Evolutionary conservation across 2,113 vertebrate species (phyloP), one percentile per base, ranked within the genome.

Genomic region (Burhinus oedicnemus): DNA sequence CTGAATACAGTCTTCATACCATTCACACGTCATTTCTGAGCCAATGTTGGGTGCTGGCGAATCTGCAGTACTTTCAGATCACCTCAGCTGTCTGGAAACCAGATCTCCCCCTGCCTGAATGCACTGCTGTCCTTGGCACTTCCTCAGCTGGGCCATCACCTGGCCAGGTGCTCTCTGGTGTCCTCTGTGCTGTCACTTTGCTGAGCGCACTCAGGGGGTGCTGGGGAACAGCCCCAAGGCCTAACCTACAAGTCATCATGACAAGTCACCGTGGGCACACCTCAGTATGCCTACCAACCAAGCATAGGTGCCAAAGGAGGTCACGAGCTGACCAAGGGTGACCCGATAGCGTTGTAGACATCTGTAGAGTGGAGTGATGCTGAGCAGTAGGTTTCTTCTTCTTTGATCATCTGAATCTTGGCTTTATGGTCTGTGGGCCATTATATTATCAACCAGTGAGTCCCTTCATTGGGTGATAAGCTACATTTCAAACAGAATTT

Each of bases 251-350:
- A 36, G 21, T 27, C 15, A 44, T 13, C 40, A 2, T 2, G 12
- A 4, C 4, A 5, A 15, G 8, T 32, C 21, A 36, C 14, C 0
- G 0, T 16, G 13, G 40, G 32, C 11, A 23, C 13, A 22, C 15
- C 19, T 64, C 26, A 44, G 20, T 20, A 9, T 18, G 4, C 29
- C 70, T 61, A 51, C 19, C 66, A 36, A 7, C 2, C 3, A 51
- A 42, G 3, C 29, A 26, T 1, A 52, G 14, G 2, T 9, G 34
- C 12, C 60, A 47, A 38, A 16, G 47, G 29, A 60, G 29, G 15
- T 14, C 1, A 1, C 0, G 5, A 52, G 44, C 44, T 57, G 26
- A 30, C 17, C 42, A 22, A 42, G 14, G 34, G 16, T 6, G 4
- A 40, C 36, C 9, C 40, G 27, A 49, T 30, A 30, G 18, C 11